Base-by-base conservation (phyloP, 2,888 invertebrate genomes). In the Nephrotoma flavescens region DNA sequence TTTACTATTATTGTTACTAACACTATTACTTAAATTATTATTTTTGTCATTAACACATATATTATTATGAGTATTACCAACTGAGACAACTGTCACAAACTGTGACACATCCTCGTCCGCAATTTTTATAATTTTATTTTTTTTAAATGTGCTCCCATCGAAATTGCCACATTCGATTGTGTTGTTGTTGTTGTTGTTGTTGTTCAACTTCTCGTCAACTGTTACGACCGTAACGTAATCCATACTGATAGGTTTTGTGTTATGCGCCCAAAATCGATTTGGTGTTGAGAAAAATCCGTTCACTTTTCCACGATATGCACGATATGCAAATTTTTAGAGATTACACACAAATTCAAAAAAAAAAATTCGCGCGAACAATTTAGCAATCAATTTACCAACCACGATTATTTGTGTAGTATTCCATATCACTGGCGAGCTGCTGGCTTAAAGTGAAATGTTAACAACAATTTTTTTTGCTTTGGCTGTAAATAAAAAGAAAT, bases 181-280 rank as follows among this genome's bases (percentile, higher is more conserved):
- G 31, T 31, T 31, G n/a, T n/a, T n/a, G n/a, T n/a, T n/a, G n/a
- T n/a, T n/a, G n/a, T n/a, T n/a, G n/a, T n/a, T n/a, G n/a, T n/a
- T n/a, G 87, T 89, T 90, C 19, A 89, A 89, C 1, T 89, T 92
- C 87, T 92, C 91, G 87, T 94, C 94, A 87, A 94, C 94, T 88
- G 94, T 93, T 87, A 94, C 93, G 86, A 94, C 94, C 47, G 94
- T 94, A 87, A 94, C 92, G 89, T 94, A 94, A 87, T 90, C 90
- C 88, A 90, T 89, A 86, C 19, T 71, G 71, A 52, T 31, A 31
- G 31, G 0, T 71, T 71, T 31, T 19, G 7, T 71, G 19, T 31
- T 9, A 9, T 6, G 6, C 6, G 52, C 6, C 11, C 52, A 15
- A 31, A 31, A 31, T 31, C 71, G 71, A 71, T 71, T 71, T 31